phyloP scores from a whole-genome alignment of 2,113 vertebrate genomes.

The Melospiza melodia region DNA sequence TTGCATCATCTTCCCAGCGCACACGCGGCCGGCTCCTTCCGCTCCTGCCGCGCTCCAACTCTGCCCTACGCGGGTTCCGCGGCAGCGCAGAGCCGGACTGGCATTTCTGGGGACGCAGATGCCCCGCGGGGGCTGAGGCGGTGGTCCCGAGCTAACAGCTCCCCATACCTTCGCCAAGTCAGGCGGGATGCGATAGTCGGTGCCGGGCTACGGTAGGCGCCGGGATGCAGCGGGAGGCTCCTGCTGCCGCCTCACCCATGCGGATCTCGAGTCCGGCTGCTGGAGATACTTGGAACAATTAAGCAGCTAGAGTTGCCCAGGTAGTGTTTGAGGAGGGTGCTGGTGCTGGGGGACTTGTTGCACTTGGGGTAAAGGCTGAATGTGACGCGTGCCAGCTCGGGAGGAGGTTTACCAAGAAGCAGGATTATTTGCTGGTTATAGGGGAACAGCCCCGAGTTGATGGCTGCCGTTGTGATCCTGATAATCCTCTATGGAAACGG shows the following conservation, averaged over 20 bases:
- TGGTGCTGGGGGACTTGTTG: not conserved
- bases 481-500: not conserved
- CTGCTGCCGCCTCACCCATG: not conserved
- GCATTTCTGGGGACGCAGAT: not conserved
- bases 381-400: not conserved
- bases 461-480: not conserved
- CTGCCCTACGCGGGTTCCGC: not conserved
- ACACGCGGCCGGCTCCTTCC: not conserved
- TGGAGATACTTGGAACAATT: not conserved
- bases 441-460: not conserved
- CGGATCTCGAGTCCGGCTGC: accelerated
- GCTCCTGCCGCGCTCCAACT: no score
- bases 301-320: not conserved
- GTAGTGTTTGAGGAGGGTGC: not conserved
- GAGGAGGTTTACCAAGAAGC: not conserved
- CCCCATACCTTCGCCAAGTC: no score
- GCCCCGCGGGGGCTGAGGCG: not conserved
- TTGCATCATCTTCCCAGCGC: not conserved
- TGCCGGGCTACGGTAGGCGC: accelerated
- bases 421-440: not conserved
- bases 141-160: not conserved
- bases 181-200: not conserved
- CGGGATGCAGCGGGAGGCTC: not conserved
- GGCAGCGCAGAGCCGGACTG: not conserved
- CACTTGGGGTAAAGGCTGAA: not conserved